Evolutionary conservation across 2,113 vertebrate genomes (phyloP).

Genomic region (Amia ocellicauda): DNA sequence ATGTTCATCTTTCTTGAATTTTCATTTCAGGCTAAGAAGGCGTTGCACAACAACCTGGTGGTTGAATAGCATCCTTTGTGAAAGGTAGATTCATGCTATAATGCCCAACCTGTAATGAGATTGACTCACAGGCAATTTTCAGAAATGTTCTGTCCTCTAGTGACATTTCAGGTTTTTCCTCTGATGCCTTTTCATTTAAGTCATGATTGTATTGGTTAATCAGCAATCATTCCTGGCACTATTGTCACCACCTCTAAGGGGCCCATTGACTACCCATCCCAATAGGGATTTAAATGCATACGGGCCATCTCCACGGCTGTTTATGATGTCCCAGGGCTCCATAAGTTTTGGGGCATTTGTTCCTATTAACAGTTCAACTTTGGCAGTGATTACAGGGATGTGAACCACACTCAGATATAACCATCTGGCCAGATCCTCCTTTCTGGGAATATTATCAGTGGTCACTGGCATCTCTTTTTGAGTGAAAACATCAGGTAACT

Average conservation of each 20-base stretch:
- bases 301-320: constrained; percentile 1
- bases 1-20: not conserved
- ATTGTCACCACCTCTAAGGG: constrained; percentile 1
- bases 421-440: constrained; percentile 11
- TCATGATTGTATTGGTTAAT: too few species aligned
- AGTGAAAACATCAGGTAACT: constrained; percentile 9
- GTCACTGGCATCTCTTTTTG: too few species aligned
- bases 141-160: constrained; percentile 15
- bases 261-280: too few species aligned
- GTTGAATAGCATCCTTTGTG: not conserved
- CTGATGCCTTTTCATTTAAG: constrained; percentile 14
- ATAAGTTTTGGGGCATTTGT: constrained; percentile 10
- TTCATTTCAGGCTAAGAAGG: not conserved
- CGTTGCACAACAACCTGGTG: not conserved
- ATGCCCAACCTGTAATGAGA: constrained; percentile 2
- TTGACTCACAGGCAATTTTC: not conserved
- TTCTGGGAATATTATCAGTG: constrained; percentile 2
- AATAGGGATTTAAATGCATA: constrained; percentile 20
- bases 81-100: constrained; percentile 21
- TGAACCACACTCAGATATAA: too few species aligned
- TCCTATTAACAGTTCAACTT: constrained; percentile 24
- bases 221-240: not conserved
- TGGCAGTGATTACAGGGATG: constrained; percentile 29
- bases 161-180: too few species aligned
- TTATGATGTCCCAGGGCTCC: constrained; percentile 20